Base-by-base conservation (phyloP, 2,888 invertebrate genomes). In the Hesperia comma region DNA sequence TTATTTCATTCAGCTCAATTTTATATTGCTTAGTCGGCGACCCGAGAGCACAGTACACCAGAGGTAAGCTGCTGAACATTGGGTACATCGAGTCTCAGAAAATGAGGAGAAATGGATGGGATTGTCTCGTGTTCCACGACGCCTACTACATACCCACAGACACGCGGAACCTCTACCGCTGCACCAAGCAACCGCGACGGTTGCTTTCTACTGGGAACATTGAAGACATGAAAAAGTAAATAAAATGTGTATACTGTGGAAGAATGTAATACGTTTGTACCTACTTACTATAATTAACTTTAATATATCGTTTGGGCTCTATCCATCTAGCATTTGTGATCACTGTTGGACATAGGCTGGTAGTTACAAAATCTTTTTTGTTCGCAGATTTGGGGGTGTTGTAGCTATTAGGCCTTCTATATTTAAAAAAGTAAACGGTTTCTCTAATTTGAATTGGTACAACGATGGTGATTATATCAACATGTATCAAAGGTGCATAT, bases 391-490 rank as follows among this genome's bases (percentile, higher is more conserved):
- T 33, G 98, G 98, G 43, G 98, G 98, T 55, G 98, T 97, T 2
- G 95, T 96, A 7, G 98, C 98, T 10, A 94, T 99, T 86, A 96
- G 95, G 0, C 94, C 94, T 40, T 94, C 95, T 69, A 97, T 98
- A 74, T 97, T 98, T 82, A 88, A 94, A 70, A 93, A 94, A 71
- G 95, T 98, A 0, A 99, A 99, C 85, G 97, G 97, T 2, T 97
- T 97, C 88, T 96, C 96, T 62, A 97, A 97, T 83, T 94, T 95
- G 53, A 98, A 96, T 83, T 98, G 97, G 96, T 98, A 97, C 40
- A 97, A 98, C 96, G 98, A 98, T 54, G 98, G 96, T 10, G 98
- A 98, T 85, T 98, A 98, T 86, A 97, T 97, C 81, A 98, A 98
- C 82, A 96, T 98, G 95, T 95, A 95, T 14, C 95, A 95, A 80